A percentile compares a stretch with the other conserved stretches of the same genome.
phyloP scores from a whole-genome alignment of 2,888 invertebrate genomes.

The Candidula unifasciata region DNA sequence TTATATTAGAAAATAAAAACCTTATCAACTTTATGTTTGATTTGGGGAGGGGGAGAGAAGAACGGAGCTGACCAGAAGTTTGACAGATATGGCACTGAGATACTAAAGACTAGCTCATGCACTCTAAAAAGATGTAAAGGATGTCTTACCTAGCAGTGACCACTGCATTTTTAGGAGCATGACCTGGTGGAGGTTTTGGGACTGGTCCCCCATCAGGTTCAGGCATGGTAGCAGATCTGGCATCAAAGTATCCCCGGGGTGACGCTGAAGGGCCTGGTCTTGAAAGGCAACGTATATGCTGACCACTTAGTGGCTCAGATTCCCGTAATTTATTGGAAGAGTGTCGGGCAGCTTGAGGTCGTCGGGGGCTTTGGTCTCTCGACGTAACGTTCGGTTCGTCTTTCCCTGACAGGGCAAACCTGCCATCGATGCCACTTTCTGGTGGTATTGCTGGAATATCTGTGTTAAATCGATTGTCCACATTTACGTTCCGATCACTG shows the following conservation, averaged over 20 bases:
- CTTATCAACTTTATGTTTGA: too few species aligned
- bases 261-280: constrained; percentile 41
- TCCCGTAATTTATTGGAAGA: constrained; percentile 36
- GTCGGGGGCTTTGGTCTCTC: constrained; percentile 49
- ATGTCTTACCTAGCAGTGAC: constrained; percentile 68
- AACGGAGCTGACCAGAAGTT: too few species aligned
- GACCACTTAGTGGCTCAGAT: constrained; percentile 18
- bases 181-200: constrained; percentile 72
- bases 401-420: constrained; percentile 42
- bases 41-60: too few species aligned
- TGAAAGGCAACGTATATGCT: constrained; percentile 49
- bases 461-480: constrained; percentile 47
- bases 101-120: too few species aligned
- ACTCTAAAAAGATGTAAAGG: not conserved
- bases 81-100: too few species aligned
- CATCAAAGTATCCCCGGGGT: constrained; percentile 39
- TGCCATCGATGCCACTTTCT: constrained; percentile 36
- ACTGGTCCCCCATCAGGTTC: constrained; percentile 60
- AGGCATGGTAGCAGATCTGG: constrained; percentile 51
- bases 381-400: constrained; percentile 43
- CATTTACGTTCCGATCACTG: constrained; percentile 49
- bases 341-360: constrained; percentile 54
- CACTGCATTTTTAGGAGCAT: constrained; percentile 69
- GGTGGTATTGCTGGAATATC: constrained; percentile 36
- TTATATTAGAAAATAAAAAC: too few species aligned